phyloP scores from a whole-genome alignment of 2,888 invertebrate species.

The Opisthograptis luteolata region DNA sequence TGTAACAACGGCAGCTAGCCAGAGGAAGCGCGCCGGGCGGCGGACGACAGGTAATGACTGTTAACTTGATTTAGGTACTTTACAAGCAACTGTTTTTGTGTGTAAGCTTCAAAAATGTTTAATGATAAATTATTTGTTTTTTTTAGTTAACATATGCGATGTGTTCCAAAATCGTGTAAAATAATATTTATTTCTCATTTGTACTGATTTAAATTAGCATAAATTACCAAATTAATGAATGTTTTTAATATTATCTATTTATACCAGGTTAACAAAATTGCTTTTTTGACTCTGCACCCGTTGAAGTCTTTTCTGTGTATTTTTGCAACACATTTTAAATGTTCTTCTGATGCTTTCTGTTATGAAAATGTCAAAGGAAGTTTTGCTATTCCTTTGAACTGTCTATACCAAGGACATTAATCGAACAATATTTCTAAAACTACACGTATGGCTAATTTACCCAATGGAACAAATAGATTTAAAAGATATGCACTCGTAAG shows the following conservation, averaged over 20 bases:
- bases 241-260: not conserved
- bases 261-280: not conserved
- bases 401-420: too few species aligned
- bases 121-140: not conserved
- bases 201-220: not conserved
- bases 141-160: not conserved
- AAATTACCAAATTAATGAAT: not conserved
- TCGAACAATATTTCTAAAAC: too few species aligned
- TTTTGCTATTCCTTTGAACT: too few species aligned
- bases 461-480: too few species aligned
- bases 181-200: not conserved
- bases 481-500: too few species aligned
- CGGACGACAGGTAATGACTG: constrained; percentile 26
- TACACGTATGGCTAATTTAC: too few species aligned
- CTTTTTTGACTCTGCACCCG: not conserved
- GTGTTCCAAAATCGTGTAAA: too few species aligned
- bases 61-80: constrained; percentile 27
- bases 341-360: too few species aligned
- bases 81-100: not conserved
- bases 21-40: not conserved
- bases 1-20: constrained; percentile 42
- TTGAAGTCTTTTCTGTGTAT: constrained; percentile 26
- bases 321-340: not conserved
- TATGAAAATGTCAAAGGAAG: too few species aligned
- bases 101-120: not conserved